phyloP scores from a whole-genome alignment of 2,888 invertebrate genomes.

The Elegia similella region DNA sequence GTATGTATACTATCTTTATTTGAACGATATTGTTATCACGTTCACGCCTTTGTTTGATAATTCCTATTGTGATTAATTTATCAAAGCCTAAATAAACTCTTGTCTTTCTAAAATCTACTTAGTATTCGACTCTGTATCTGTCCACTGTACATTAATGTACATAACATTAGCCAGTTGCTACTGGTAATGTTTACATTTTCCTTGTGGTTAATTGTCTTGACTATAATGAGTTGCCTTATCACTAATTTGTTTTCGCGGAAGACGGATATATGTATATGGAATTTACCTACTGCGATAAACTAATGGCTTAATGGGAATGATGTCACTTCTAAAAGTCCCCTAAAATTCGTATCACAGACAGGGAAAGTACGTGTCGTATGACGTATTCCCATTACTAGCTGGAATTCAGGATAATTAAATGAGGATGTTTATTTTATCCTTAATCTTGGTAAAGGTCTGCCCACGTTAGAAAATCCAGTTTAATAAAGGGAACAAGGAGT shows the following conservation, averaged over 20 bases:
- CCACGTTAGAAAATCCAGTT: conserved; percentile 15
- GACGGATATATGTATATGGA: conserved; percentile 16
- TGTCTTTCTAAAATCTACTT: neutral
- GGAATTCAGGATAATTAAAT: neutral
- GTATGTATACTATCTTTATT: neutral
- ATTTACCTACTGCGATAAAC: conserved; percentile 30
- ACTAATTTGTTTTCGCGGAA: conserved; percentile 12
- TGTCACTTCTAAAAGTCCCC: conserved; percentile 37
- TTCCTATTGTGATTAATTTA: neutral
- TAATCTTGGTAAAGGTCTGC: conserved; percentile 8
- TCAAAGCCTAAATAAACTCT: neutral
- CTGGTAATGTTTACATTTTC: conserved; percentile 1
- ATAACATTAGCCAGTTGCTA: neutral
- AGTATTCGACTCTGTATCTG: neutral
- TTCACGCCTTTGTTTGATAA: neutral
- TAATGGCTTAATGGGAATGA: conserved; percentile 44
- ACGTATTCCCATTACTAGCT: neutral
- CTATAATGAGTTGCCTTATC: neutral
- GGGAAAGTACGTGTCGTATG: neutral
- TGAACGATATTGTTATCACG: neutral
- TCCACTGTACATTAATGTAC: neutral
- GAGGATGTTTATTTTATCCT: neutral
- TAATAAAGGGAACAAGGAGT: conserved; percentile 12
- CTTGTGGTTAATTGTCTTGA: conserved; percentile 6
- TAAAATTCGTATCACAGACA: conserved; percentile 1